phyloP scores from a whole-genome alignment of 2,113 vertebrate species.

The Poecile atricapillus region DNA sequence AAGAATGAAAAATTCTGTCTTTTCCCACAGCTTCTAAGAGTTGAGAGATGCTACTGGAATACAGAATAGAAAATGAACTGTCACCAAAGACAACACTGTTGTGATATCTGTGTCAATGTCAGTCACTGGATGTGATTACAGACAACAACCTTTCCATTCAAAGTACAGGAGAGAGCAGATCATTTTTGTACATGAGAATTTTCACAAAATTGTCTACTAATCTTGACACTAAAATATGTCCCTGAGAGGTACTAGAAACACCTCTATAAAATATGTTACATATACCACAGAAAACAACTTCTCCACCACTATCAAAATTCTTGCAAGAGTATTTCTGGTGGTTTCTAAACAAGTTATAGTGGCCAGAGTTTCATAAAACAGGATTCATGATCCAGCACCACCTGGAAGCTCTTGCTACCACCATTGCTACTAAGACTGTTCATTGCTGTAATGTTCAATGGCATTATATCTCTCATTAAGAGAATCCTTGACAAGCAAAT shows the following conservation, averaged over 20 bases:
- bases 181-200: not conserved
- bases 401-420: constrained; percentile 7
- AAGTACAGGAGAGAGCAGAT: not conserved
- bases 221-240: not conserved
- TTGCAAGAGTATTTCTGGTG: not conserved
- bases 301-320: not conserved
- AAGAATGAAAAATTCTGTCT: not conserved
- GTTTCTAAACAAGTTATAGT: not conserved
- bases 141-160: not conserved
- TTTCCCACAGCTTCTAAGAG: not conserved
- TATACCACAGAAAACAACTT: not conserved
- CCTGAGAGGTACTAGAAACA: not conserved
- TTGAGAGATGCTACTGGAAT: not conserved
- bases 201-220: not conserved
- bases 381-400: not conserved
- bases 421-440: not conserved
- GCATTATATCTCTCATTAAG: not conserved
- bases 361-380: not conserved
- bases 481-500: not conserved
- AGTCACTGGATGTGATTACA: not conserved
- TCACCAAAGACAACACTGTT: not conserved
- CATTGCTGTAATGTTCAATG: not conserved
- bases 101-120: not conserved
- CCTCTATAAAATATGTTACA: not conserved
- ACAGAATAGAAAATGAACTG: not conserved